A percentile compares a stretch with the other conserved stretches of the same genome.
phyloP scores from a whole-genome alignment of 2,888 invertebrate species.

The Hybos culiciformis region DNA sequence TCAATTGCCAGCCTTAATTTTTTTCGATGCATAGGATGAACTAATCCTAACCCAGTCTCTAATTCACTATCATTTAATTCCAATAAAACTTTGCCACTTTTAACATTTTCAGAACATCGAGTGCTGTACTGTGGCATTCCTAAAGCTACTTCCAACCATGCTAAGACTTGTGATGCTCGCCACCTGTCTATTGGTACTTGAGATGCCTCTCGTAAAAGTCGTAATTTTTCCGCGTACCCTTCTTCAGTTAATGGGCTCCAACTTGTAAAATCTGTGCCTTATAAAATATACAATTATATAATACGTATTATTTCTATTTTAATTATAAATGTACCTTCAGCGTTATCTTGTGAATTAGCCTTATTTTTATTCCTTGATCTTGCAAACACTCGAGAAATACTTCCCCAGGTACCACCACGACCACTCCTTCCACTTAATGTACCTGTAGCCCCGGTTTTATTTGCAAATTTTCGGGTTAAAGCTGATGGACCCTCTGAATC shows the following conservation, averaged over 20 bases:
- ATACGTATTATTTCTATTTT: not conserved
- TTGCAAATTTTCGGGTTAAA: slow-evolving; percentile 33
- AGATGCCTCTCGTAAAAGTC: slow-evolving; percentile 61
- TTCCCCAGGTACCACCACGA: slow-evolving; percentile 74
- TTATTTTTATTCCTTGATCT: slow-evolving; percentile 72
- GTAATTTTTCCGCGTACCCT: slow-evolving; percentile 33
- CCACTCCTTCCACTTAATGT: slow-evolving; percentile 39
- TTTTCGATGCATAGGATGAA: slow-evolving; percentile 85
- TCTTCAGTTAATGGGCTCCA: slow-evolving; percentile 36
- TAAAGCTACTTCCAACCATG: slow-evolving; percentile 86
- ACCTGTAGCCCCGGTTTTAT: slow-evolving; percentile 34
- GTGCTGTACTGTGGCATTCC: slow-evolving; percentile 91
- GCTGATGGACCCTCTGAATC: slow-evolving; percentile 51
- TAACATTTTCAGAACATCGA: slow-evolving; percentile 83
- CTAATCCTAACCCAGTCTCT: slow-evolving; percentile 80
- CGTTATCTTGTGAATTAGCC: slow-evolving; percentile 33
- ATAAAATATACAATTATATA: not conserved
- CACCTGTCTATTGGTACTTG: slow-evolving; percentile 78
- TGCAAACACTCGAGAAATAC: slow-evolving; percentile 81
- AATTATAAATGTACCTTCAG: not conserved
- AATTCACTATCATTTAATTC: slow-evolving; percentile 84
- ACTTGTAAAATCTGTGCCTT: slow-evolving; percentile 29
- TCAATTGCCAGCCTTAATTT: slow-evolving; percentile 87
- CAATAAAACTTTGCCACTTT: slow-evolving; percentile 88
- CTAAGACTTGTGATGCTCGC: slow-evolving; percentile 84